These are phyloP conservation scores for Amblyopsis rosae DNA, from an alignment of 2,113 vertebrate species.

Conservation along the genomic window DNA sequence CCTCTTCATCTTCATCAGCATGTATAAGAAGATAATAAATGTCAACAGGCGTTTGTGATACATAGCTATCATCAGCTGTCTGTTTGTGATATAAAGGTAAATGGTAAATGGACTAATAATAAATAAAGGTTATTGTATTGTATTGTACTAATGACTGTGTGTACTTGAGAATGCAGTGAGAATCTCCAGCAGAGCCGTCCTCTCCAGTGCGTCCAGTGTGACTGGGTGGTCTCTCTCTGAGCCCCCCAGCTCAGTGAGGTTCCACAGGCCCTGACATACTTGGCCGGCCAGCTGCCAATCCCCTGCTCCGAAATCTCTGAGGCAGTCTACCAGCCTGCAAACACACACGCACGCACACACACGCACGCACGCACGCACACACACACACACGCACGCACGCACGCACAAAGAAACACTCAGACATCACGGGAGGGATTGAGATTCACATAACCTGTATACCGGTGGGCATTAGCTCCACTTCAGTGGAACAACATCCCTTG, in stretches of 20 bases:
- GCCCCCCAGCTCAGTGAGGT: constrained; percentile 78
- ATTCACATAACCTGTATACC: constrained; percentile 60
- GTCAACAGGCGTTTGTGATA: background rate
- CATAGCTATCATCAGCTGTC: background rate
- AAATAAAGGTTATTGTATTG: too few relatives aligned
- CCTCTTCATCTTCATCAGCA: constrained; percentile 78
- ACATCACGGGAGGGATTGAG: constrained; percentile 31
- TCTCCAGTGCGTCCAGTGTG: constrained; percentile 70
- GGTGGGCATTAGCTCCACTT: constrained; percentile 52
- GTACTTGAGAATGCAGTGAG: constrained; percentile 83
- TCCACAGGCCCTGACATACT: constrained; percentile 93
- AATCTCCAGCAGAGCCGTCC: constrained; percentile 69
- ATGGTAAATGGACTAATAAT: too few relatives aligned
- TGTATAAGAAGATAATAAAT: constrained; percentile 16
- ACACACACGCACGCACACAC: background rate
- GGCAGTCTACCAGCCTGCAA: constrained; percentile 87
- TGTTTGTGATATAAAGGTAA: constrained; percentile 28
- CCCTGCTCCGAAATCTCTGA: constrained; percentile 85
- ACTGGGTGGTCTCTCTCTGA: constrained; percentile 14
- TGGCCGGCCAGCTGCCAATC: constrained; percentile 93
- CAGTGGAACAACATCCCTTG: constrained; percentile 9
- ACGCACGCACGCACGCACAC: background rate
- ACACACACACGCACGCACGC: background rate
- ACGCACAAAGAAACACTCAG: constrained; percentile 6
- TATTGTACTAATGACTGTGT: constrained; percentile 32